A percentile compares a stretch with the other conserved stretches of the same genome.
These are phyloP conservation scores for Periophthalmus magnuspinnatus DNA, from an alignment of 2,797 vertebrate genomes.

Conservation along the genomic window DNA sequence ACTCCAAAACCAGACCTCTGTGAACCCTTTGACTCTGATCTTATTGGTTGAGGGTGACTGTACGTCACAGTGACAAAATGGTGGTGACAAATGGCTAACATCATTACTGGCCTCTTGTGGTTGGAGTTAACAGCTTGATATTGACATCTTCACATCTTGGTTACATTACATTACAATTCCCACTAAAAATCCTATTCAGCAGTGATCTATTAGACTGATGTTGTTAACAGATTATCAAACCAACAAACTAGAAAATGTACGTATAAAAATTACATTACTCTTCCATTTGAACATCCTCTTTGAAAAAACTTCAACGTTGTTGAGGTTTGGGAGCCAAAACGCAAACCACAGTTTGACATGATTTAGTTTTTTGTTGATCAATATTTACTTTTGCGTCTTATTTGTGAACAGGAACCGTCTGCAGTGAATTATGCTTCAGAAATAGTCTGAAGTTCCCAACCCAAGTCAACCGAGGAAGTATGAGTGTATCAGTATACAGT, in stretches of 20 bases:
- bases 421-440: slow-evolving; percentile 6
- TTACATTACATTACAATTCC: no score
- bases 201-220: not conserved
- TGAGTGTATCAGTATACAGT: slow-evolving; percentile 4
- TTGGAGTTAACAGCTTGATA: no score
- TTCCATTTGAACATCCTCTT: not conserved
- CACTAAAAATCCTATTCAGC: no score
- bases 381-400: not conserved
- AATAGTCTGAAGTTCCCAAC: not conserved
- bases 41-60: not conserved
- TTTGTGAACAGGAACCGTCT: slow-evolving; percentile 3
- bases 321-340: not conserved
- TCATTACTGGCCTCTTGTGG: no score
- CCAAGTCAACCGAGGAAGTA: not conserved
- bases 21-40: not conserved
- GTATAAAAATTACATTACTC: not conserved
- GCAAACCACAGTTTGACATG: not conserved
- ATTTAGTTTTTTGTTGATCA: not conserved
- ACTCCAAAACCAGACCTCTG: no score
- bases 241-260: no score
- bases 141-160: no score
- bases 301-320: not conserved
- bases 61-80: no score
- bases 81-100: no score
- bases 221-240: not conserved